Conservation (phyloP, 1,140 invertebrate genomes). For the Musca vetustissima region DNA sequence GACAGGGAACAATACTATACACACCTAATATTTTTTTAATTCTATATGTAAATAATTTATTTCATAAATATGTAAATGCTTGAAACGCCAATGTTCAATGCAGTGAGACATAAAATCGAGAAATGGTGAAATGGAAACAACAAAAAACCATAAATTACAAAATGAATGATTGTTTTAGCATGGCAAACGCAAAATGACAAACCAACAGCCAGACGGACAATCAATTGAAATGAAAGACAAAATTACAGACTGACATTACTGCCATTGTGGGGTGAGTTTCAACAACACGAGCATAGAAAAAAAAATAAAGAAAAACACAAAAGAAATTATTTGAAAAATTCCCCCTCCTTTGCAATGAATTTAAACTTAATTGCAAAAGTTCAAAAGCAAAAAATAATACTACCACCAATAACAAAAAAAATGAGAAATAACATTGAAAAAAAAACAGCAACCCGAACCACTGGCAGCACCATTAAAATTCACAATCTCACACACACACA, state of each 20-base stretch:
- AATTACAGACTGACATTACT: too few relatives aligned
- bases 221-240: not conserved
- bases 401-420: constrained; percentile 17
- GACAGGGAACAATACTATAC: too few relatives aligned
- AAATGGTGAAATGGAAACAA: not conserved
- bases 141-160: constrained; percentile 12
- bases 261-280: too few relatives aligned
- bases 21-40: too few relatives aligned
- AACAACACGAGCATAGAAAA: too few relatives aligned
- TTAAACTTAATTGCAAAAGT: constrained; percentile 8
- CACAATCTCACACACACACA: not conserved
- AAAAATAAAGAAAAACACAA: not conserved
- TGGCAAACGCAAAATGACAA: constrained; percentile 12
- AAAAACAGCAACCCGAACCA: not conserved
- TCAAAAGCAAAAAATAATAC: not conserved
- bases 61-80: too few relatives aligned
- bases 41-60: too few relatives aligned
- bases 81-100: too few relatives aligned
- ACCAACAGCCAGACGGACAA: not conserved
- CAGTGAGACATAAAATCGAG: too few relatives aligned
- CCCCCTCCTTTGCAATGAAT: too few relatives aligned
- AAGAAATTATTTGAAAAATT: constrained; percentile 24
- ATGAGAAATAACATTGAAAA: not conserved
- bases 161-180: constrained; percentile 18
- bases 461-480: not conserved